Base-by-base conservation (phyloP, 2,113 vertebrate species). In the Thalassarche chlororhynchos region DNA sequence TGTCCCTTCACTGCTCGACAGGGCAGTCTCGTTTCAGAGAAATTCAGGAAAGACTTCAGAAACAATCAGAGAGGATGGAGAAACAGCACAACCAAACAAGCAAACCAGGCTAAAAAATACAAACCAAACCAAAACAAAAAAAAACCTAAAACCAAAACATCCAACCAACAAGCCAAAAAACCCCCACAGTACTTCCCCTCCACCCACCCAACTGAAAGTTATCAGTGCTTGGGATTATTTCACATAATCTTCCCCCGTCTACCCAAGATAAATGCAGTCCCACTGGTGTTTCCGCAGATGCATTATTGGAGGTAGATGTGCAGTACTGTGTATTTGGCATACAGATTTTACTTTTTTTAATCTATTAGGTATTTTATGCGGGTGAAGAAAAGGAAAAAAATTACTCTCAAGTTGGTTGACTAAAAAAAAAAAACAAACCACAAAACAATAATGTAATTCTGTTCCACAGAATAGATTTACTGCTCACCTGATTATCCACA, bases 311-410 rank as follows among this genome's bases (percentile, higher is more conserved):
- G 34, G 18, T 19, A 52, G 25, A 71, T 0, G 5, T 36, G 66
- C 69, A 87, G 9, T 29, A 66, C 32, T 24, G 7, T 20, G 21
- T 65, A 15, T 75, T 92, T 96, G 88, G 51, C 69, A 93, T 2
- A 18, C 32, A 90, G 62, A 61, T 34, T 70, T 71, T 25, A 25
- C 23, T 70, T 58, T 38, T 64, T 46, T 62, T n/a, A 14, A 95
- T 72, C 42, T 93, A 80, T 46, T 51, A 58, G 26, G 68, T 89
- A 86, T 93, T 92, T 93, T 75, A 87, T 19, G 36, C 17, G 13
- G 60, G 23, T 90, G 68, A 93, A 80, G 84, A 93, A 91, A 96
- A 90, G 85, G 87, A 93, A 89, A 87, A 88, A 89, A 87, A 88
- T 90, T 44, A 69, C 64, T 86, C 81, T 74, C 66, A 89, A 95